phyloP scores from a whole-genome alignment of 2,888 invertebrate species.

The Neoaliturus tenellus region DNA sequence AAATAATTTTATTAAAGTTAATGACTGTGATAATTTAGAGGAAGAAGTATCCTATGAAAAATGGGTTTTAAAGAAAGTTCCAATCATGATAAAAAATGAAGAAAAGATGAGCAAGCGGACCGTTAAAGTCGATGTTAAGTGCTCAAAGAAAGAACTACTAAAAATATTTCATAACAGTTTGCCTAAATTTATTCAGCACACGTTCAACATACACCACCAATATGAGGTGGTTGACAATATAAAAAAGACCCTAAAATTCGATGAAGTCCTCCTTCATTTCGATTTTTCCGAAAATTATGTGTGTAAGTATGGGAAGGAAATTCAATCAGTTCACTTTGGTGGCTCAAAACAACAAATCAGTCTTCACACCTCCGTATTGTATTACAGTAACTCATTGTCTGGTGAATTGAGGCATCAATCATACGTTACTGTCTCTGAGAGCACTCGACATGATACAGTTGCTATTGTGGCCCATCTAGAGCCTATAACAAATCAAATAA shows the following conservation, averaged over 20 bases:
- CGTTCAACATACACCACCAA: conserved; percentile 47
- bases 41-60: conserved; percentile 36
- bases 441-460: conserved; percentile 45
- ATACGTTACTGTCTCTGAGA: conserved; percentile 50
- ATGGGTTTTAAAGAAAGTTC: conserved; percentile 46
- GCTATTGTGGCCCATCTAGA: conserved; percentile 55
- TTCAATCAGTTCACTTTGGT: conserved; percentile 43
- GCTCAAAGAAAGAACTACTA: conserved; percentile 33
- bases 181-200: conserved; percentile 48
- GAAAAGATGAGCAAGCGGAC: conserved; percentile 37
- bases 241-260: conserved; percentile 30
- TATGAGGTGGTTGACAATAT: conserved; percentile 45
- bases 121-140: conserved; percentile 30
- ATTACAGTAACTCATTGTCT: conserved; percentile 1
- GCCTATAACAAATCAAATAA: conserved; percentile 33
- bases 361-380: conserved; percentile 39
- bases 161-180: conserved; percentile 20
- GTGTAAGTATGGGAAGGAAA: conserved; percentile 51
- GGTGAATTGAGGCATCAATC: conserved; percentile 29
- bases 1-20: conserved; percentile 28
- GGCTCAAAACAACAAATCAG: conserved; percentile 44
- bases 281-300: conserved; percentile 53
- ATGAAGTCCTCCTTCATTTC: conserved; percentile 53
- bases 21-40: conserved; percentile 38
- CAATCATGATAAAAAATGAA: conserved; percentile 48